These are phyloP conservation scores for Corvus cornix DNA, from an alignment of 2,113 vertebrate genomes.

Conservation along the genomic window DNA sequence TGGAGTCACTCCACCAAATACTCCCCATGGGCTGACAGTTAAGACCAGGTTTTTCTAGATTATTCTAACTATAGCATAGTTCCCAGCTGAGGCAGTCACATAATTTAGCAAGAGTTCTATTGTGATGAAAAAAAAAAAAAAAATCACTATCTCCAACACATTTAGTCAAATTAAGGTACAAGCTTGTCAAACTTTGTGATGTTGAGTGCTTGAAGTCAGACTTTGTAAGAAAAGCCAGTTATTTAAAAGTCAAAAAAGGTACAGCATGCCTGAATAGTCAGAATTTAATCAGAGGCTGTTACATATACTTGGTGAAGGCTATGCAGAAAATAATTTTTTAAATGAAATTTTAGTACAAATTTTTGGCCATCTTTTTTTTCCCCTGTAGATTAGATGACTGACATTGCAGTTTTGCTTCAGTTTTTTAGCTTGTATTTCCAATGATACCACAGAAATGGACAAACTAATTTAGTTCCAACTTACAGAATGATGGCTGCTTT, in stretches of 20 bases:
- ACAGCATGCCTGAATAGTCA: background rate
- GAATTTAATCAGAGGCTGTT: background rate
- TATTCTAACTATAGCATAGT: background rate
- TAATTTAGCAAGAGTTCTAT: constrained; percentile 1
- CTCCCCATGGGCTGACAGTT: background rate
- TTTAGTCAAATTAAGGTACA: constrained; percentile 24
- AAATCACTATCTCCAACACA: background rate
- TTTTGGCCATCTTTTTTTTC: background rate
- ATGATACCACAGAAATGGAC: background rate
- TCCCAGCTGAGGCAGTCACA: background rate
- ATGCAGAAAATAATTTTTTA: background rate
- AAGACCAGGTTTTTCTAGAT: constrained; percentile 14
- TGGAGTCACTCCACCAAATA: background rate
- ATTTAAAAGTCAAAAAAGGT: background rate
- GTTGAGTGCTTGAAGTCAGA: background rate
- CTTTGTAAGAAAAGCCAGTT: background rate
- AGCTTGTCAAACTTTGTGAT: background rate
- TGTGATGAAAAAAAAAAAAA: background rate
- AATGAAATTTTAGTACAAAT: background rate
- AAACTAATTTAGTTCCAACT: background rate
- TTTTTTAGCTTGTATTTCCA: background rate
- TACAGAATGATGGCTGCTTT: background rate
- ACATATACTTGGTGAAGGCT: background rate
- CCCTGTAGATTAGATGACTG: background rate
- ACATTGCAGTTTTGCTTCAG: background rate